Conservation (phyloP, 2,113 vertebrate species). For the Scatophagus argus region DNA sequence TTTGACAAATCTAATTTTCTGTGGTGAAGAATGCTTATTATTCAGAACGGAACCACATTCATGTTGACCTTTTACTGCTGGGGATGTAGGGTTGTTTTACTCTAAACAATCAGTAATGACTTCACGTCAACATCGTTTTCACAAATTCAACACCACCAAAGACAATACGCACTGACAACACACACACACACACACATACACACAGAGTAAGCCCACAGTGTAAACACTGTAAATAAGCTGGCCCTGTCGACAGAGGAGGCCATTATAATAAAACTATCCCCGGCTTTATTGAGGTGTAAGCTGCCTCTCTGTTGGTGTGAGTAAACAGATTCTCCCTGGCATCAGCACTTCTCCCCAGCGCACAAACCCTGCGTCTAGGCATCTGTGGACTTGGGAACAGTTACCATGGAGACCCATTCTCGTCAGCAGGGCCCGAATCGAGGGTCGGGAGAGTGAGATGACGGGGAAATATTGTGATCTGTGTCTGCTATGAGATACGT, state of each 20-base stretch:
- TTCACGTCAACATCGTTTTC: background rate
- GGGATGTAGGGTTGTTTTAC: background rate
- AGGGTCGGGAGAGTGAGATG: conserved; percentile 31
- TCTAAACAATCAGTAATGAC: background rate
- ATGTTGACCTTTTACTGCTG: background rate
- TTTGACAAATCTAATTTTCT: background rate
- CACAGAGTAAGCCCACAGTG: conserved; percentile 37
- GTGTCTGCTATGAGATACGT: conserved; percentile 38
- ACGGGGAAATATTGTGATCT: conserved; percentile 38
- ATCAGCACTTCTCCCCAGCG: conserved; percentile 69
- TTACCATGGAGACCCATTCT: conserved; percentile 81
- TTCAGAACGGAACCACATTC: background rate
- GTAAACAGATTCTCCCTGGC: conserved; percentile 73
- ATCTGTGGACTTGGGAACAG: conserved; percentile 79
- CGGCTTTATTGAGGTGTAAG: conserved; percentile 60
- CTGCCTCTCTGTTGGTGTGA: conserved; percentile 59
- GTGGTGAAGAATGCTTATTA: background rate
- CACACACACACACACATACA: background rate
- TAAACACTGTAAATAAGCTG: conserved; percentile 63
- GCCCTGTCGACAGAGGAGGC: conserved; percentile 40
- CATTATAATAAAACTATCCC: conserved; percentile 60
- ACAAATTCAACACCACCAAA: background rate
- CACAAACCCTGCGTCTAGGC: conserved; percentile 72
- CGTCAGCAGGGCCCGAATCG: conserved; percentile 39
- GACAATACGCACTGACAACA: background rate